Conservation (phyloP, 1,140 invertebrate genomes). For the Phortica variegata region DNA sequence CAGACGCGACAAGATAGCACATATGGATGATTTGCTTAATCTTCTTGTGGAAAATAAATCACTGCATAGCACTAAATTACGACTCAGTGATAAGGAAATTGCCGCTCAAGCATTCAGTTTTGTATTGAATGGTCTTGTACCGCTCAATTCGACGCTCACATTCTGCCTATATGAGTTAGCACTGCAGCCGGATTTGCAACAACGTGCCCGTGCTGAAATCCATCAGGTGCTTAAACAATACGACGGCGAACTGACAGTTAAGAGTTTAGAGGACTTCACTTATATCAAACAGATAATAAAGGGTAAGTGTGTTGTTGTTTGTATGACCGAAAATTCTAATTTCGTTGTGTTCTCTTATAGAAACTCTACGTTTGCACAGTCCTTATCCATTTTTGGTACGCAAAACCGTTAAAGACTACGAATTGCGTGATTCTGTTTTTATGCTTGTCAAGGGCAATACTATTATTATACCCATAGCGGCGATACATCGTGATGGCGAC, state of each 20-base stretch:
- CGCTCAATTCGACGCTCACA: conserved; percentile 60
- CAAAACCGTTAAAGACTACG: conserved; percentile 59
- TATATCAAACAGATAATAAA: conserved; percentile 63
- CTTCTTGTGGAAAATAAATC: conserved; percentile 57
- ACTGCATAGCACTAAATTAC: conserved; percentile 16
- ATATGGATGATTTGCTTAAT: conserved; percentile 60
- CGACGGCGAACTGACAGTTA: conserved; percentile 50
- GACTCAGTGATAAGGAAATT: conserved; percentile 29
- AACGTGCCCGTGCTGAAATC: conserved; percentile 63
- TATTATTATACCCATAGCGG: conserved; percentile 61
- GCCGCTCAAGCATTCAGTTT: conserved; percentile 47
- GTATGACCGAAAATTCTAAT: neutral
- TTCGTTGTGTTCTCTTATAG: conserved; percentile 17
- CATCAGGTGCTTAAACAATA: conserved; percentile 47
- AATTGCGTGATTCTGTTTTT: conserved; percentile 58
- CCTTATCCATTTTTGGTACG: conserved; percentile 60
- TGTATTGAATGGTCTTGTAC: conserved; percentile 59
- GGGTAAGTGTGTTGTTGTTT: conserved; percentile 46
- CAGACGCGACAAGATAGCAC: conserved; percentile 43
- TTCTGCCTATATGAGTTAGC: conserved; percentile 65
- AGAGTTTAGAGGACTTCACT: conserved; percentile 57
- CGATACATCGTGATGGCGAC: conserved; percentile 66
- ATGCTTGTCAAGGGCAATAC: conserved; percentile 59
- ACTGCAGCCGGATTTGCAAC: conserved; percentile 63
- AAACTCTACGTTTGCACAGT: conserved; percentile 65